Evolutionary conservation across 1,140 invertebrate species (phyloP), one percentile per base, ranked within the genome.

Genomic region (Doryteuthis pealeii): DNA sequence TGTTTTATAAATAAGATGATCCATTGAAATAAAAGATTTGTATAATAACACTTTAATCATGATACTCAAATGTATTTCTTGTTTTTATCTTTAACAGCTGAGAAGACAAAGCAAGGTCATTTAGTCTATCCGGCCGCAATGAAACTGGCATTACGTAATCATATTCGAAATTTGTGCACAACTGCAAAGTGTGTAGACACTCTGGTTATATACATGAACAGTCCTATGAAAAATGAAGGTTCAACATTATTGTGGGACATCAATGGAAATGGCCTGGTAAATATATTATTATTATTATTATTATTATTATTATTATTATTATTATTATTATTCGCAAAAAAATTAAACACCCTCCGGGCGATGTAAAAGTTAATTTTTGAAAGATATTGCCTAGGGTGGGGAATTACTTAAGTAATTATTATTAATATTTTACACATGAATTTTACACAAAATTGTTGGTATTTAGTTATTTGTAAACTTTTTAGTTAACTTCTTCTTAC

Each of bases 211-310:
- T 91, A 90, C 76, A 73, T 91, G 68, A 89, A 89, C 75, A 89
- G 87, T 74, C 90, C 90, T 0, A 83, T 89, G 0, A 84, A 81
- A 67, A 85, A 80, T 32, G 89, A 90, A 73, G 90, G 90, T 6
- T 85, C 88, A 10, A 83, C 84, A 22, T 80, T 90, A 0, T 84
- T 91, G 0, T 91, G 90, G 90, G 90, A 91, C 80, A 73, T 86
- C 43, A 86, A 90, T 75, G 77, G 82, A 4, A 88, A 91, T 81
- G 90, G 90, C 76, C 77, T 88, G 82, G 90, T 91, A 83, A 83
- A 84, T 77, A 58, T 58, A 58, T 15, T n/a, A 22, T 15, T 33
- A n/a, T 70, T 70, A 5, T 31, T 5, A 14, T 28, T 33, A 30
- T 67, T 28, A 10, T 68, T 28, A 30, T 31, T 28, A 31, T 68